phyloP scores from a whole-genome alignment of 2,113 vertebrate species.

The Poeciliopsis turrubarensis region DNA sequence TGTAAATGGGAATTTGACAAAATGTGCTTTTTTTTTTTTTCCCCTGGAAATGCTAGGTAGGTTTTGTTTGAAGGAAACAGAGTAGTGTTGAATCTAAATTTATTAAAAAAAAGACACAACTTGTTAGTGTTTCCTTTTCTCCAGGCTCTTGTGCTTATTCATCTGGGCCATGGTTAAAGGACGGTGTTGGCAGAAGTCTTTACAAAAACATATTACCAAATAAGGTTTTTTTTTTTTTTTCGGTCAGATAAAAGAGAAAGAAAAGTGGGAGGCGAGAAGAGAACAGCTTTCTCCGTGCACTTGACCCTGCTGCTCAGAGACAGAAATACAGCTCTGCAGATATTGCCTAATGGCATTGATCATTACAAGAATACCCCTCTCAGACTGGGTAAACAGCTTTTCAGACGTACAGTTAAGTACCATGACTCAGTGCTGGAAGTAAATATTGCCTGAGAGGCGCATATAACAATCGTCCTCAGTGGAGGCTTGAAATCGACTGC shows the following conservation, averaged over 20 bases:
- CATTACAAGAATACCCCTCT: slow-evolving; percentile 58
- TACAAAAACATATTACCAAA: slow-evolving; percentile 55
- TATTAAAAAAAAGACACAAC: slow-evolving; percentile 38
- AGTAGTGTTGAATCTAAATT: slow-evolving; percentile 32
- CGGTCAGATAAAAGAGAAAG: slow-evolving; percentile 33
- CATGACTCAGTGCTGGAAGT: slow-evolving; percentile 56
- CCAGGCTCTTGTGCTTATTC: slow-evolving; percentile 55
- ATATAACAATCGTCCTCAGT: slow-evolving; percentile 51
- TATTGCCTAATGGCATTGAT: slow-evolving; percentile 66
- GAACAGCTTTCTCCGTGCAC: slow-evolving; percentile 31
- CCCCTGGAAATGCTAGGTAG: slow-evolving; percentile 26
- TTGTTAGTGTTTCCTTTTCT: slow-evolving; percentile 72
- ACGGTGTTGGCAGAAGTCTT: slow-evolving; percentile 67
- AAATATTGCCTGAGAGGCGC: slow-evolving; percentile 56
- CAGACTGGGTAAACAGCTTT: slow-evolving; percentile 40
- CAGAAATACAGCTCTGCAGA: slow-evolving; percentile 51
- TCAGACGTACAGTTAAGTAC: slow-evolving; percentile 52
- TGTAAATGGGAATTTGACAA: slow-evolving; percentile 75
- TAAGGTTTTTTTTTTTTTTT: slow-evolving; percentile 37
- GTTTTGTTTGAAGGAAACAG: slow-evolving; percentile 47
- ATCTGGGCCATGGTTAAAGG: slow-evolving; percentile 57
- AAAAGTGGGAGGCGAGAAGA: slow-evolving; percentile 17
- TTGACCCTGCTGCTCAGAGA: slow-evolving; percentile 50
- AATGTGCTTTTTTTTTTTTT: slow-evolving; percentile 49
- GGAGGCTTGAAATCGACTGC: slow-evolving; percentile 33